Conservation (phyloP, 30 jellyfish, hydroid and myxozoan genomes). For the Aurelia aurita complex sp. Pacific region DNA sequence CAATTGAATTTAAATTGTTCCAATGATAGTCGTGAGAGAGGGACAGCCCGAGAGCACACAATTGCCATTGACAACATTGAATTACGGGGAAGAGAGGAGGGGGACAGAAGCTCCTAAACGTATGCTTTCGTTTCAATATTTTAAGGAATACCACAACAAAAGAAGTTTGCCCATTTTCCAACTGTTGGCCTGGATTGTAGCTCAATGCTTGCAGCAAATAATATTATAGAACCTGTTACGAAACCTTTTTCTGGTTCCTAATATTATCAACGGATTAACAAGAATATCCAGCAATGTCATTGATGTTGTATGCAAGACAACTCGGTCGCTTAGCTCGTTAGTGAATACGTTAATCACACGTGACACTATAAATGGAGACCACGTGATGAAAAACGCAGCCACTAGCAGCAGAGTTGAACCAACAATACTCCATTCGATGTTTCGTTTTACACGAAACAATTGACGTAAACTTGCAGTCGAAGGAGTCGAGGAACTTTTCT, state of each 20-base stretch:
- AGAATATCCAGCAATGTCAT: conserved; percentile 36
- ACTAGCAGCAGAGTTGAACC: conserved; percentile 43
- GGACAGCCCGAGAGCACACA: too few relatives aligned
- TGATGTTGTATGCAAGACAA: conserved; percentile 25
- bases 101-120: too few relatives aligned
- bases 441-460: too few relatives aligned
- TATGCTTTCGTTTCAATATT: too few relatives aligned
- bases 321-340: background rate
- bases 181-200: background rate
- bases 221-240: background rate
- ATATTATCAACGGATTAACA: conserved; percentile 39
- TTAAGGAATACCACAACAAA: too few relatives aligned
- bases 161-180: background rate
- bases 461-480: too few relatives aligned
- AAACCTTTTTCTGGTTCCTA: conserved; percentile 41
- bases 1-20: too few relatives aligned
- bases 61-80: too few relatives aligned
- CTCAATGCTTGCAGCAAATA: background rate
- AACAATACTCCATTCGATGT: conserved; percentile 29
- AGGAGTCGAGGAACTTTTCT: too few relatives aligned
- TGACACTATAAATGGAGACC: conserved; percentile 45
- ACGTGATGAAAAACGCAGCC: conserved; percentile 33
- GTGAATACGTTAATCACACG: conserved; percentile 25
- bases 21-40: too few relatives aligned
- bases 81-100: too few relatives aligned